Conservation (phyloP, 2,113 vertebrate species). For the Syngnathus typhle region DNA sequence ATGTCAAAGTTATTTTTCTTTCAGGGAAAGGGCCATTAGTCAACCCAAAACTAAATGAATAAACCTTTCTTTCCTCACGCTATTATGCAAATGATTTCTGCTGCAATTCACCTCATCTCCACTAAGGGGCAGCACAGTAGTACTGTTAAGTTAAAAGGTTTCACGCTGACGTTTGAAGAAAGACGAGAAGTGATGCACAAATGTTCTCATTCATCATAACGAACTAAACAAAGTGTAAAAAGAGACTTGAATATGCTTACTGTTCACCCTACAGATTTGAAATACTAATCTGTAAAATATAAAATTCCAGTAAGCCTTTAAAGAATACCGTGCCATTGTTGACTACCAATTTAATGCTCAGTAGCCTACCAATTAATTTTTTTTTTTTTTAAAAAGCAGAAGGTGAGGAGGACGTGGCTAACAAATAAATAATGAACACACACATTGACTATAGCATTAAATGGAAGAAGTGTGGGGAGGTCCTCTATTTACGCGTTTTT, state of each 20-base stretch:
- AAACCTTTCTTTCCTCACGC: neutral
- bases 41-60: neutral
- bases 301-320: no score
- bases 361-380: no score
- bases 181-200: neutral
- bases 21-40: constrained; percentile 8
- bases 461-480: no score
- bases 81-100: neutral
- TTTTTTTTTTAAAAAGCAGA: no score
- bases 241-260: neutral
- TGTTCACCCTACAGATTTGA: neutral
- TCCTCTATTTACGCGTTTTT: no score
- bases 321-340: no score
- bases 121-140: neutral
- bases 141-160: neutral
- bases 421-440: neutral
- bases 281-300: no score
- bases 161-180: neutral
- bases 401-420: neutral
- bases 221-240: neutral
- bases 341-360: no score
- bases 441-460: neutral
- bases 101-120: constrained; percentile 7
- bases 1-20: neutral
- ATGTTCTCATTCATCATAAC: neutral